A percentile compares a stretch with the other conserved stretches of the same genome.
phyloP scores from a whole-genome alignment of 2,888 invertebrate species.

The Kuschelorhynchus macadamiae region DNA sequence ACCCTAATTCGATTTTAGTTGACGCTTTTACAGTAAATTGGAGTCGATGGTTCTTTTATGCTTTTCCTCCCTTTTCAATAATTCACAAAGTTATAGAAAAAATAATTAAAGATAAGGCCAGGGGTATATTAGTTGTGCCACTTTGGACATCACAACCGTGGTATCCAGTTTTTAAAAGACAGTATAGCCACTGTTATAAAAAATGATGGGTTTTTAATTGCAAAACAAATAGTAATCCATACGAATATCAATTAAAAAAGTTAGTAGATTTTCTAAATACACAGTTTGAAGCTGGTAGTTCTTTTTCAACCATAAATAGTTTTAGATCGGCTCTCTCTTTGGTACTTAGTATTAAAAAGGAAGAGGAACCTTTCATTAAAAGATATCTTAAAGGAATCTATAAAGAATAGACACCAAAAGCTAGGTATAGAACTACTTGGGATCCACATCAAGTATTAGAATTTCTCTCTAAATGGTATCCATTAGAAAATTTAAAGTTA shows the following conservation, averaged over 20 bases:
- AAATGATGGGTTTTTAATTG: constrained; percentile 54
- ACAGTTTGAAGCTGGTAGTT: constrained; percentile 6
- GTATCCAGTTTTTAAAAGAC: constrained; percentile 40
- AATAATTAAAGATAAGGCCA: constrained; percentile 37
- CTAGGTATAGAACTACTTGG: constrained; percentile 30
- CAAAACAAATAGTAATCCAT: constrained; percentile 11
- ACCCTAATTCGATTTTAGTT: not conserved
- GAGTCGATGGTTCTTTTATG: constrained; percentile 46
- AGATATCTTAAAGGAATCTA: constrained; percentile 13
- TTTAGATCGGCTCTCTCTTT: constrained; percentile 14
- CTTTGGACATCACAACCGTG: constrained; percentile 33
- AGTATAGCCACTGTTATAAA: constrained; percentile 52
- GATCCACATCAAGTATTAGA: constrained; percentile 32
- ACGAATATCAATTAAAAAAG: not conserved
- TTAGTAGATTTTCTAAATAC: not conserved
- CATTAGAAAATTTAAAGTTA: constrained; percentile 17
- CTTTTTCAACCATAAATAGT: constrained; percentile 17
- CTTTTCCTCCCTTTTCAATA: constrained; percentile 57
- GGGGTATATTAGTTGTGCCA: constrained; percentile 40
- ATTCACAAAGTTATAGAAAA: constrained; percentile 35
- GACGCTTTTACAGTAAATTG: constrained; percentile 39
- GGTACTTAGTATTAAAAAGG: not conserved
- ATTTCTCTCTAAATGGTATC: constrained; percentile 14
- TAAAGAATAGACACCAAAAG: not conserved
- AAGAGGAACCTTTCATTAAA: constrained; percentile 4